Evolutionary conservation across 2,888 invertebrate species (phyloP), one percentile per base, ranked within the genome.

Genomic region (Hypomecis punctinalis): DNA sequence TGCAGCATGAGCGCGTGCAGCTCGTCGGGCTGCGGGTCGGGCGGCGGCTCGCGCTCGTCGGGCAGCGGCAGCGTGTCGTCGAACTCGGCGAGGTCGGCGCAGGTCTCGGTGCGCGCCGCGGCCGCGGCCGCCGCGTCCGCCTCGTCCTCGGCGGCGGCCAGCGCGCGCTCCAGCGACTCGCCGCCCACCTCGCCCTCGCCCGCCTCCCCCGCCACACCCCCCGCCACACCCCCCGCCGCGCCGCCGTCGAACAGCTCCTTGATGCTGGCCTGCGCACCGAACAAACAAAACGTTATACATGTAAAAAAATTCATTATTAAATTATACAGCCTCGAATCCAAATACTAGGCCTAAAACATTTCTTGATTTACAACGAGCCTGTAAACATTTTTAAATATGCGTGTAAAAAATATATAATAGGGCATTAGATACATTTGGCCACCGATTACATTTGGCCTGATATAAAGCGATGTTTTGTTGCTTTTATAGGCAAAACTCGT

Each of bases 61-160:
- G 97, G 97, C 63, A 98, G 94, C 51, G 98, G 98, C 90, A 98
- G 97, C 78, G 95, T 97, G 91, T 99, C 99, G 91, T 99, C 99
- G 91, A 99, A 99, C 91, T 99, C 99, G 0, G 97, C 98, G 72
- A 98, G 94, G 87, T 98, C 98, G 10, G 97, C 97, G 69, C 96
- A 96, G 45, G 96, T 97, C 91, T 99, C 99, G 5, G 97, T 98
- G 78, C 97, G 96, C 4, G 98, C 98, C 0, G 96, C 97, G 78
- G 95, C 95, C 0, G 98, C 98, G 7, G 99, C 99, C 75, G 96
- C 96, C 23, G 98, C 98, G 91, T 99, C 99, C 64, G 97, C 96
- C 84, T 98, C 99, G 89, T 99, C 99, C 90, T 99, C 99, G 55
- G 97, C 98, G 58, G 97, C 96, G 35, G 98, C 97, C 68, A 99